phyloP scores from a whole-genome alignment of 2,888 invertebrate species.

The Pycnomerus fuliginosus region DNA sequence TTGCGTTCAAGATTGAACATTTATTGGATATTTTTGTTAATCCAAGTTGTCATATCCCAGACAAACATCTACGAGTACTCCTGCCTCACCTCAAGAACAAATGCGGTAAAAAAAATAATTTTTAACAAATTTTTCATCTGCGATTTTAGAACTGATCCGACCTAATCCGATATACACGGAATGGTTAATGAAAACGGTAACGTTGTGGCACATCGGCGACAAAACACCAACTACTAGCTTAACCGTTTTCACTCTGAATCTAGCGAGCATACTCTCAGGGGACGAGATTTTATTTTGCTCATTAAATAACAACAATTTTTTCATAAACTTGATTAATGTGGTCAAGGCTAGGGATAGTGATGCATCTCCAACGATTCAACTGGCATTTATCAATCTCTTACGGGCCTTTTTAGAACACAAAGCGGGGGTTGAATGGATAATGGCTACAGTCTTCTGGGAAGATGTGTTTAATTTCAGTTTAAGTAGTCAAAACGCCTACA shows the following conservation, averaged over 20 bases:
- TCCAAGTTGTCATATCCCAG: too few relatives aligned
- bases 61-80: too few relatives aligned
- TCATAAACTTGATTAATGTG: conserved; percentile 6
- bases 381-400: conserved; percentile 66
- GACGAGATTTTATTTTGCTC: conserved; percentile 62
- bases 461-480: conserved; percentile 64
- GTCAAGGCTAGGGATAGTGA: neutral
- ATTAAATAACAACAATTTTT: conserved; percentile 53
- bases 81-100: too few relatives aligned
- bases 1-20: too few relatives aligned
- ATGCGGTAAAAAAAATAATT: too few relatives aligned
- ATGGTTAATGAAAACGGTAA: conserved; percentile 54
- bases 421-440: conserved; percentile 66
- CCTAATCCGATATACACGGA: conserved; percentile 47
- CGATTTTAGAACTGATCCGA: too few relatives aligned
- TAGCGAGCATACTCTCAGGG: conserved; percentile 60
- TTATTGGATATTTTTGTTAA: too few relatives aligned
- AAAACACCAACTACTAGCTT: conserved; percentile 18
- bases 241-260: conserved; percentile 63
- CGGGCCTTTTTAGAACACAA: conserved; percentile 61
- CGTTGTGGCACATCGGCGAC: conserved; percentile 41
- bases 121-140: too few relatives aligned
- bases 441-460: conserved; percentile 64
- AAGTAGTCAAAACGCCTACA: conserved; percentile 69
- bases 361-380: conserved; percentile 52